Conservation (phyloP, 2,113 vertebrate genomes). For the Copsychus sechellarum region DNA sequence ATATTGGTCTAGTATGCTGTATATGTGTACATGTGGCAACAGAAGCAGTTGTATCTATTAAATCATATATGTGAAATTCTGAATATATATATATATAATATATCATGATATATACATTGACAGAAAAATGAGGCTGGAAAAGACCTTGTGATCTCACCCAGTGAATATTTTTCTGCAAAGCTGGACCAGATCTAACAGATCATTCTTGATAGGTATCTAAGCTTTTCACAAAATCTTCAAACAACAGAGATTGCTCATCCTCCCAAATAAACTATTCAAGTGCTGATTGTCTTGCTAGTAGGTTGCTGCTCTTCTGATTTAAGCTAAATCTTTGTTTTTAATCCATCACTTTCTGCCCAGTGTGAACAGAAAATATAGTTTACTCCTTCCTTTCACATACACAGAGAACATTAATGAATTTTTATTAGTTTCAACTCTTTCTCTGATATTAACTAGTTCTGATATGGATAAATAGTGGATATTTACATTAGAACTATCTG, state of each 20-base stretch:
- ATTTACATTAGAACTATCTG: conserved; percentile 3
- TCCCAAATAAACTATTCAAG: not conserved
- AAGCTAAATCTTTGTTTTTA: not conserved
- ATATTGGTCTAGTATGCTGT: not conserved
- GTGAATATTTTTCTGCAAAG: not conserved
- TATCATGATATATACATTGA: not conserved
- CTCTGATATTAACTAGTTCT: not conserved
- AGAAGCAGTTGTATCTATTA: not conserved
- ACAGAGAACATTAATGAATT: not conserved
- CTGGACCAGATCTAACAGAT: not conserved
- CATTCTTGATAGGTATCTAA: not conserved
- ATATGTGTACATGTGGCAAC: not conserved
- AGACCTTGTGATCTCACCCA: not conserved
- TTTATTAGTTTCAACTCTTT: not conserved
- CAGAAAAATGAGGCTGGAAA: not conserved
- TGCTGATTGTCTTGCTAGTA: not conserved
- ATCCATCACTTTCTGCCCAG: not conserved
- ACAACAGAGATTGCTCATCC: not conserved
- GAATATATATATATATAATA: not conserved
- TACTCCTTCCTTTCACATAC: not conserved
- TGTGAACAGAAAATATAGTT: not conserved
- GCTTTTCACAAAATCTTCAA: not conserved
- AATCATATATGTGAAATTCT: not conserved
- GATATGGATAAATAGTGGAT: not conserved
- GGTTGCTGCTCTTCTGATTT: not conserved